Evolutionary conservation across 53 echinoderm and acorn worm species (phyloP), one percentile per base, ranked within the genome.

Genomic region (Antedon mediterranea): DNA sequence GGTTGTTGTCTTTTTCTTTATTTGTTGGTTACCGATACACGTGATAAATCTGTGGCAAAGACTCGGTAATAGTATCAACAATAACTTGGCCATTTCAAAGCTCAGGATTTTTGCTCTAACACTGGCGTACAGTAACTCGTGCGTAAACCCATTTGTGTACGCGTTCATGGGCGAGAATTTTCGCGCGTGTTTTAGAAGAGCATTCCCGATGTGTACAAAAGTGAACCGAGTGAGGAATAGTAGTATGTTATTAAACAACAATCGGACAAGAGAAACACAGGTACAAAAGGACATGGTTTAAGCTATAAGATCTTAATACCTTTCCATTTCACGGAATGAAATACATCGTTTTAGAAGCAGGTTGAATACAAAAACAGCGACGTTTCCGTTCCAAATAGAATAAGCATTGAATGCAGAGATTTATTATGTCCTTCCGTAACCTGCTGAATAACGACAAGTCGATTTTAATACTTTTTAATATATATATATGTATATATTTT

Each of bases 101-200:
- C 86, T 88, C 43, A 83, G 85, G 76, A 83, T 88, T 14, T 84
- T 88, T 43, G 89, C 92, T 14, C 85, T 89, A 76, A 86, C 79
- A 29, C 76, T 97, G 28, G 87, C 97, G 28, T 97, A 97, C 82
- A 82, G 85, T 29, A 97, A 97, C 82, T 97, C 97, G 34, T 90
- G 90, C 74, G 78, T 90, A 34, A 97, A 97, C 32, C 98, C 98
- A 5, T 90, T 97, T 43, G 88, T 97, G 33, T 97, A 97, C 80
- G 92, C 92, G 13, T 97, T 97, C 77, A 84, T 97, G 90, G 98
- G 98, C 0, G 89, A 91, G 78, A 97, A 97, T 32, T 97, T 92
- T 72, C 72, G 98, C 37, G 77, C 81, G n/a, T 90, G 90, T 71
- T 92, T 97, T 72, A 97, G 86, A 79, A 87, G 90, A 75, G 92